Conservation (phyloP, 2,797 vertebrate species). For the Australoheros facetus region DNA sequence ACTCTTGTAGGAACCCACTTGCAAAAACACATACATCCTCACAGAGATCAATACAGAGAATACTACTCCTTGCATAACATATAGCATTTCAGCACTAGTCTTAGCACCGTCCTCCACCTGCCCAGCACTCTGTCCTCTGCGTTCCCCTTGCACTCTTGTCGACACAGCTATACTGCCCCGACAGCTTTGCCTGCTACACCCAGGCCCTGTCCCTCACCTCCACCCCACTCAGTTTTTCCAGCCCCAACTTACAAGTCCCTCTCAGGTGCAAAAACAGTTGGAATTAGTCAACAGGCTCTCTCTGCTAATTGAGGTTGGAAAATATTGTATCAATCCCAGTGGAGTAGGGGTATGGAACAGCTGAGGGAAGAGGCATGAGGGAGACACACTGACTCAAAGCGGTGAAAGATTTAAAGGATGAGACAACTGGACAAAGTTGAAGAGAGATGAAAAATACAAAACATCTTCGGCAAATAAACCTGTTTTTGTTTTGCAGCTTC, state of each 20-base stretch:
- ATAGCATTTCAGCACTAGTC: background rate
- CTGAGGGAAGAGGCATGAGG: constrained; percentile 72
- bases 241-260: constrained; percentile 69
- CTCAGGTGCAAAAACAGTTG: constrained; percentile 87
- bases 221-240: constrained; percentile 85
- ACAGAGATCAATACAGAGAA: background rate
- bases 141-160: constrained; percentile 73
- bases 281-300: constrained; percentile 83
- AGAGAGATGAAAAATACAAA: constrained; percentile 19
- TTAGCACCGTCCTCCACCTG: constrained; percentile 18
- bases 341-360: constrained; percentile 80
- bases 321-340: constrained; percentile 87
- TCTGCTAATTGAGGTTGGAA: constrained; percentile 85
- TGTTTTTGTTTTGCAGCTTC: background rate
- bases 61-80: background rate
- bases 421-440: constrained; percentile 27
- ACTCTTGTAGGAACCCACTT: background rate
- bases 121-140: constrained; percentile 64
- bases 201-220: constrained; percentile 63
- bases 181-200: constrained; percentile 70
- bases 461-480: background rate
- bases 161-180: constrained; percentile 68
- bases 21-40: background rate
- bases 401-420: constrained; percentile 45
- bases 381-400: constrained; percentile 46